Base-by-base conservation (phyloP, 1,140 invertebrate genomes). In the Polypedilum vanderplanki region DNA sequence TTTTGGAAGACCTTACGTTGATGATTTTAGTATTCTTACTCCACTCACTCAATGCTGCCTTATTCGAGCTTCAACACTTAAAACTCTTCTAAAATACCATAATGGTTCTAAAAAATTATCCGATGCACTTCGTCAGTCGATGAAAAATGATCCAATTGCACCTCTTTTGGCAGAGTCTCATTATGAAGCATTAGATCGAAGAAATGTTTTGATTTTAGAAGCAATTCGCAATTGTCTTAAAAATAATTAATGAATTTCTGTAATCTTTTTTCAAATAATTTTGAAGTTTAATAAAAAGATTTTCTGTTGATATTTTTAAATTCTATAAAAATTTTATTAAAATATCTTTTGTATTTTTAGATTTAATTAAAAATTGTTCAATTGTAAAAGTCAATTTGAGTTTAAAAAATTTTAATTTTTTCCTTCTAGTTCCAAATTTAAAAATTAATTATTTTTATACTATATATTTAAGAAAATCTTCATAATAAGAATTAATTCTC, bases 31-130 rank as follows among this genome's bases (percentile, higher is more conserved):
- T 74, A 98, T 98, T 78, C 85, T 99, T 74, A 94, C 95, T 5
- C 97, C 97, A 0, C 83, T 99, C 3, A 86, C 94, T 76, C 97
- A 99, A 82, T 97, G 95, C 81, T 97, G 95, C 81, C 84, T 93
- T 78, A 89, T 97, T 74, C 85, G 94, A 64, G 88, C 90, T 78
- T 88, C 88, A 15, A 96, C 94, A 1, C 85, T 96, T 3, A 81
- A 85, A 65, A 91, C 87, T 18, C 84, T 97, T 75, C 81, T 93
- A 4, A 88, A 85, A 90, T 93, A 33, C 5, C 92, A 96, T 81
- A 90, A 90, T 77, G 91, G 92, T 2, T 88, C 88, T 41, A 83
- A 85, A 3, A 88, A 87, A 74, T 84, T 98, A 57, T 93, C 93
- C 77, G 85, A 85, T 41, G 85, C 89, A 1, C 87, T 97, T 84